Conservation (phyloP, 2,888 invertebrate species). For the Diaphora mendica region DNA sequence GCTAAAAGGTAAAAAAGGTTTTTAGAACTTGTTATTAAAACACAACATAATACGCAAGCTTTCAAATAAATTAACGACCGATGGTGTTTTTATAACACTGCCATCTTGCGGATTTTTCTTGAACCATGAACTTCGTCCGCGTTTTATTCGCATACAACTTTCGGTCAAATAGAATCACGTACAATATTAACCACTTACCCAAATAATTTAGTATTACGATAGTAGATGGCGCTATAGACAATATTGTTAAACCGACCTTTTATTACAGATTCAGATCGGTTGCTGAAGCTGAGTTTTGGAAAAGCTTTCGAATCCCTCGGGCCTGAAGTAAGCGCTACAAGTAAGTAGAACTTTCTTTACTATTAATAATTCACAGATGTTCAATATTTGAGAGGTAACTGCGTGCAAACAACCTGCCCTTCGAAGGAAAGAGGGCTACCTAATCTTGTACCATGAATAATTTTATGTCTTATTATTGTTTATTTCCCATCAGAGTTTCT, state of each 20-base stretch:
- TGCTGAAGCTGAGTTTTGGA: conserved; percentile 82
- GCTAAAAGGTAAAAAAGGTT: neutral
- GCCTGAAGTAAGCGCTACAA: conserved; percentile 91
- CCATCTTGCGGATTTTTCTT: conserved; percentile 43
- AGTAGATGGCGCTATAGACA: conserved; percentile 58
- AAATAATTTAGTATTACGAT: neutral
- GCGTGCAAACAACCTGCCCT: conserved; percentile 41
- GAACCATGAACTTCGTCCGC: conserved; percentile 9
- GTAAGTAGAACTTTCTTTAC: conserved; percentile 83
- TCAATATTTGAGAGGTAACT: conserved; percentile 49
- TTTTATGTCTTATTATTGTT: conserved; percentile 6
- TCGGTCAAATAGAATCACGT: neutral
- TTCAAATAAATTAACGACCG: neutral
- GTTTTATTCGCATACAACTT: too few relatives aligned
- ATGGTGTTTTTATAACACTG: conserved; percentile 24
- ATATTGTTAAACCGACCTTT: conserved; percentile 25
- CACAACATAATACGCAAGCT: neutral
- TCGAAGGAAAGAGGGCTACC: conserved; percentile 23
- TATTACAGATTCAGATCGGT: conserved; percentile 82
- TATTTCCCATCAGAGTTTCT: conserved; percentile 6
- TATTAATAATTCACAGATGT: conserved; percentile 44
- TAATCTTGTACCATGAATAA: conserved; percentile 12
- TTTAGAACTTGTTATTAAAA: neutral
- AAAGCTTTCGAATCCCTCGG: conserved; percentile 88
- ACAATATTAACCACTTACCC: neutral